Base-by-base conservation (phyloP, 2,888 invertebrate genomes). In the Pristionchus fissidentatus region DNA sequence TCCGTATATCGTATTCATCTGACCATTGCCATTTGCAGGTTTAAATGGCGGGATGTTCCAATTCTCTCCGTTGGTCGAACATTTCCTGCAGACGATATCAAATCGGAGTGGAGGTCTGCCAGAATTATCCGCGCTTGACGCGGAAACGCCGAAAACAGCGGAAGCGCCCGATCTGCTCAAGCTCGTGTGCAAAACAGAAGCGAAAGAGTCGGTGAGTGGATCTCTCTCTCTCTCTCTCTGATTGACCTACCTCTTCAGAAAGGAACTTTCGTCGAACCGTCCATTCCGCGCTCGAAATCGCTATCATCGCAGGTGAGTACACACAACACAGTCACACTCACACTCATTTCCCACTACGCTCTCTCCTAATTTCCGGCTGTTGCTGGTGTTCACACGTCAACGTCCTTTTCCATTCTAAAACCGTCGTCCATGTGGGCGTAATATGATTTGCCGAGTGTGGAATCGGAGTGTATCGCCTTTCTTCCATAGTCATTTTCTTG, bases 31-130 rank as follows among this genome's bases (percentile, higher is more conserved):
- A n/a, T 7, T 60, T 84, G 80, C 78, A 85, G 90, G 89, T 19
- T 84, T 91, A 26, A 89, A 89, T 10, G 88, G 91, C 10, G 85
- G 91, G 13, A 88, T 91, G 87, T 92, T 92, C 83, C 91, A 91
- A 75, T 92, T 92, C 84, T 92, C 92, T 13, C 92, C 92, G 5
- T 87, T 91, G 84, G 91, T 92, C 19, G 92, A 92, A 81, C 92
- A 92, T 73, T 92, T 92, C 82, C 82, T 89, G 29, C 88, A 89
- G 81, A 84, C 85, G 22, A 79, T 88, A 19, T 85, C 85, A 19
- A 86, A 85, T 49, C 85, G 75, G 35, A 82, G 84, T 32, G 82
- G 83, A n/a, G 82, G 83, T 29, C 77, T 88, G 46, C 87, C 88
- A 1, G 88, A 87, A 60, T 78, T 88, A 46, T 70, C 81, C 29